Percentiles rank a stretch among this genome's conserved stretches.
phyloP scores from a whole-genome alignment of 64 coral and sea anemone species.

The Porites lutea region DNA sequence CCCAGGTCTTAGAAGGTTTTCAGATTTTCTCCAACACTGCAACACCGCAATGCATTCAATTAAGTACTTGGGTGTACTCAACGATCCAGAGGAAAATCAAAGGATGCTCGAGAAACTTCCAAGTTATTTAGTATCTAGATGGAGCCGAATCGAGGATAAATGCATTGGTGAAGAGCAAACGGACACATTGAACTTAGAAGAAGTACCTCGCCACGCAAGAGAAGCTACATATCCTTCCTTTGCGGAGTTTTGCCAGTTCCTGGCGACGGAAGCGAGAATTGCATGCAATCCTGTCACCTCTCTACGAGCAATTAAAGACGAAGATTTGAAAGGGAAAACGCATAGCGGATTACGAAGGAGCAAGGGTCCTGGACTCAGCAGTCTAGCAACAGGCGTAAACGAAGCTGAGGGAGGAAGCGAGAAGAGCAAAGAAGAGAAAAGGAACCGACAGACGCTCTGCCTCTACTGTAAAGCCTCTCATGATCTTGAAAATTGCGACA shows the following conservation, averaged over 20 bases:
- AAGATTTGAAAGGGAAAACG: background rate
- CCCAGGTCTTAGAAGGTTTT: background rate
- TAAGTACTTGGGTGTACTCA: conserved; percentile 47
- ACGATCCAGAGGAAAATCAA: conserved; percentile 84
- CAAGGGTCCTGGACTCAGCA: background rate
- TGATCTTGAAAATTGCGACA: background rate
- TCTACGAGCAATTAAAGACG: background rate
- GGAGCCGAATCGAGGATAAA: conserved; percentile 67
- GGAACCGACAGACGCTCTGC: background rate
- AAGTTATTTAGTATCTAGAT: conserved; percentile 42
- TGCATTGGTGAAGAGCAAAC: background rate
- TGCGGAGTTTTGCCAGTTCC: conserved; percentile 48
- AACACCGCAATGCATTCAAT: conserved; percentile 12
- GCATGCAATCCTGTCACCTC: conserved; percentile 56
- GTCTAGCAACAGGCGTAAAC: background rate
- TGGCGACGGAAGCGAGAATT: conserved; percentile 51
- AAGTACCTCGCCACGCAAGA: background rate
- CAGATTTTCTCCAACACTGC: background rate
- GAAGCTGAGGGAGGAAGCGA: background rate
- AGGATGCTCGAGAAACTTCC: conserved; percentile 66
- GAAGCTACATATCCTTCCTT: conserved; percentile 29
- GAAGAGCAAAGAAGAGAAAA: background rate
- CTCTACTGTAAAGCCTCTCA: background rate
- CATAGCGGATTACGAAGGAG: background rate
- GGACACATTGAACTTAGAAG: background rate